Evolutionary conservation across 2,888 invertebrate species (phyloP).

Genomic region (Epistrophe grossulariae): DNA sequence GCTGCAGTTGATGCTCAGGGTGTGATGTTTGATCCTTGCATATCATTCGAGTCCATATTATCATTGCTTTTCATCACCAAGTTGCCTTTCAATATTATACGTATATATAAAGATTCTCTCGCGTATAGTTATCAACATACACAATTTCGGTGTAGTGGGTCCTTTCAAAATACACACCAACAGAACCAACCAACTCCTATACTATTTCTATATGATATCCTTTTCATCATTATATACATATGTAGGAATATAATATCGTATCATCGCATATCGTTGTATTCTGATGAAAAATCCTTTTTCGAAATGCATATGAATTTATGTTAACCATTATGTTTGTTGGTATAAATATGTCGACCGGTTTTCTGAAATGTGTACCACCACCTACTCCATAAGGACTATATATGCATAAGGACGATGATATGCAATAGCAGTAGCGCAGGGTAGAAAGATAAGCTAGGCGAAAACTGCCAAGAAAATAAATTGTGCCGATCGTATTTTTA

Average conservation of each 20-base stretch:
- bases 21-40: constrained; percentile 59
- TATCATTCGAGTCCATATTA: constrained; percentile 45
- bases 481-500: no score
- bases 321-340: constrained; percentile 44
- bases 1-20: neutral
- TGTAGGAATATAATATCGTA: neutral
- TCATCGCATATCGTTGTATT: constrained; percentile 25
- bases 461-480: no score
- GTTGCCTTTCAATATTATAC: constrained; percentile 31
- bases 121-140: constrained; percentile 1
- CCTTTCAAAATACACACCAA: neutral
- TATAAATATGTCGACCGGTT: constrained; percentile 31
- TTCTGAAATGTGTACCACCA: constrained; percentile 21
- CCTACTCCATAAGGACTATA: neutral
- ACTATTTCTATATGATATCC: constrained; percentile 16
- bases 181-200: neutral
- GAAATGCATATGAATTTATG: constrained; percentile 57
- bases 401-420: neutral
- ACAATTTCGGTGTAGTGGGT: constrained; percentile 27
- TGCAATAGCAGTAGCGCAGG: neutral
- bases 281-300: constrained; percentile 48
- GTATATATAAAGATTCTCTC: neutral
- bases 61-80: constrained; percentile 52
- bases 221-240: constrained; percentile 35
- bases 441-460: neutral